These are phyloP conservation scores for Panulirus ornatus DNA, from an alignment of 1,140 invertebrate genomes.

Conservation along the genomic window DNA sequence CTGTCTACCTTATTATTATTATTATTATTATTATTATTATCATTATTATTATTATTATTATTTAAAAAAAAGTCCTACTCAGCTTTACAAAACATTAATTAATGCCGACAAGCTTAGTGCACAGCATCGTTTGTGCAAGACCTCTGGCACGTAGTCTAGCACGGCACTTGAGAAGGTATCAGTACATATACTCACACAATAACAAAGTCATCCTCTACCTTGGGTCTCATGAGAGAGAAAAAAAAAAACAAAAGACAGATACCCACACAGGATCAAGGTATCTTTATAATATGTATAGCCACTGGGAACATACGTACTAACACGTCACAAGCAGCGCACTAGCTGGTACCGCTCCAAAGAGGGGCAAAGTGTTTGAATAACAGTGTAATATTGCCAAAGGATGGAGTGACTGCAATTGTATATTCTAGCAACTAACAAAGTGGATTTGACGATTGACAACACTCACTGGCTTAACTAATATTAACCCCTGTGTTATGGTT, in stretches of 20 bases:
- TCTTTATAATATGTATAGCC: not conserved
- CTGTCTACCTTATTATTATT: constrained; percentile 66
- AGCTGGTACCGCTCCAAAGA: constrained; percentile 35
- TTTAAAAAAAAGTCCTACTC: constrained; percentile 66
- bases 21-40: too few relatives aligned
- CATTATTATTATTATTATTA: too few relatives aligned
- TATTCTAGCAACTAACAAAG: constrained; percentile 45
- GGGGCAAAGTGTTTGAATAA: constrained; percentile 43
- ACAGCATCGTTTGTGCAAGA: constrained; percentile 70
- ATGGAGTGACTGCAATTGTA: constrained; percentile 69
- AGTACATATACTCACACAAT: too few relatives aligned
- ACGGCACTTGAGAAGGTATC: constrained; percentile 34
- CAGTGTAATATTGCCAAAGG: constrained; percentile 67
- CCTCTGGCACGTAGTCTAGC: constrained; percentile 20
- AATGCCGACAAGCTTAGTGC: constrained; percentile 73
- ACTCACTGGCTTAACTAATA: constrained; percentile 69
- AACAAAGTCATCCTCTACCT: not conserved
- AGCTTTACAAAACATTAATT: constrained; percentile 72
- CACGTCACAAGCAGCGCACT: constrained; percentile 15
- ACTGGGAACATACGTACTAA: not conserved
- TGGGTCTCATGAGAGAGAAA: too few relatives aligned
- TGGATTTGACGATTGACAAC: constrained; percentile 67
- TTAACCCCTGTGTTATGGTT: constrained; percentile 69
- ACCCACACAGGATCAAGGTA: not conserved
- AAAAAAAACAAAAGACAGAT: too few relatives aligned